These are phyloP conservation scores for Otolemur crassicaudatus DNA, from an alignment of 2,797 vertebrate species.

Conservation along the genomic window DNA sequence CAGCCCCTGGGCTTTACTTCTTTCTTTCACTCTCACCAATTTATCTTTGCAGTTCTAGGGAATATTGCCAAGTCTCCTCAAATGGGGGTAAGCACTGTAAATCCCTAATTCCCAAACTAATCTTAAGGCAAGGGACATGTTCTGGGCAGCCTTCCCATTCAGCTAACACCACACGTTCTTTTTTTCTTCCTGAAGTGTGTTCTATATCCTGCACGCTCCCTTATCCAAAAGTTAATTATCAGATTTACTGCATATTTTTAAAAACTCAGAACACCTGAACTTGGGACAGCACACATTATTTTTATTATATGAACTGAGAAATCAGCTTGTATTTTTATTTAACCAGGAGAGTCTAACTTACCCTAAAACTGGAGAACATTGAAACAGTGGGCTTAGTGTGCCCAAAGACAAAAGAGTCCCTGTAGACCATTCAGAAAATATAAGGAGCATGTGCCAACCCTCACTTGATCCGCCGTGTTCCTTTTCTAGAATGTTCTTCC, in stretches of 20 bases:
- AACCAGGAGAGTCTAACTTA: background rate
- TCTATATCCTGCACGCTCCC: conserved; percentile 38
- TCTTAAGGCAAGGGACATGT: conserved; percentile 57
- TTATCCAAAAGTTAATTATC: conserved; percentile 66
- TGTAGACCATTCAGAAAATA: background rate
- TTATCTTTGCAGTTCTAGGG: conserved; percentile 62
- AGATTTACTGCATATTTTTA: conserved; percentile 11
- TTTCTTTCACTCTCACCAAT: background rate
- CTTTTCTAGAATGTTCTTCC: background rate
- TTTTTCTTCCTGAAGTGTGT: conserved; percentile 55
- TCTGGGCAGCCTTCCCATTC: conserved; percentile 52
- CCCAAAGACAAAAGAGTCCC: background rate
- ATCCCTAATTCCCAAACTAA: conserved; percentile 75
- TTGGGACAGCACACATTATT: conserved; percentile 1
- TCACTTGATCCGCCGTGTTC: background rate
- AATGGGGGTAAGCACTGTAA: conserved; percentile 50
- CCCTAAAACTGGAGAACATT: background rate
- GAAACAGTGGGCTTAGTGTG: background rate
- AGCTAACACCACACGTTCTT: conserved; percentile 25
- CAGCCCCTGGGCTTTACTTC: conserved; percentile 35
- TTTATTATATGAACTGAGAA: conserved; percentile 9
- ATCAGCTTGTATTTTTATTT: conserved; percentile 46
- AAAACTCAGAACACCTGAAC: conserved; percentile 11
- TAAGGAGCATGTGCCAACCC: background rate
- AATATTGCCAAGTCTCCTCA: conserved; percentile 53